phyloP scores from a whole-genome alignment of 2,797 vertebrate species.

The Columba guinea region DNA sequence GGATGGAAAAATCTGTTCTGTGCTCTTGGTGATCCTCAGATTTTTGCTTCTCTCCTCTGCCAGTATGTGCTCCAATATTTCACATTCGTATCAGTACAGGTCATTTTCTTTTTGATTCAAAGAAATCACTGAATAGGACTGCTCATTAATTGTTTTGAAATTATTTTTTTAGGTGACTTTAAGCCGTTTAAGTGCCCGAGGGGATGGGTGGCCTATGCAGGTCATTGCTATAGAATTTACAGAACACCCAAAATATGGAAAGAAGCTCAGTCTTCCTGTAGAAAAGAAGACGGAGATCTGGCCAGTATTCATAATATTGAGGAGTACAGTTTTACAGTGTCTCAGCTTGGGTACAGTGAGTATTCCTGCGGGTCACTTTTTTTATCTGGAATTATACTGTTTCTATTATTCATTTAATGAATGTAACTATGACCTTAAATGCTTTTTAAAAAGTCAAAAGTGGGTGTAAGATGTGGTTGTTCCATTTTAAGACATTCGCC shows the following conservation, averaged over 20 bases:
- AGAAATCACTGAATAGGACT: neutral
- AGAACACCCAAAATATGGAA: slow-evolving; percentile 85
- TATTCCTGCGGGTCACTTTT: neutral
- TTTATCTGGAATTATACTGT: neutral
- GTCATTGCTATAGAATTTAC: slow-evolving; percentile 88
- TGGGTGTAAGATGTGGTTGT: neutral
- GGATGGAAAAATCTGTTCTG: neutral
- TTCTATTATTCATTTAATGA: neutral
- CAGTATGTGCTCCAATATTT: neutral
- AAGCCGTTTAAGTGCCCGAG: slow-evolving; percentile 80
- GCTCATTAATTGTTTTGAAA: neutral
- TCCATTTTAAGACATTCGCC: neutral
- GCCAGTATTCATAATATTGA: slow-evolving; percentile 89
- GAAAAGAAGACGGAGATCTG: slow-evolving; percentile 87
- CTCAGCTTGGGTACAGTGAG: slow-evolving; percentile 91
- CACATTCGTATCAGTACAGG: neutral
- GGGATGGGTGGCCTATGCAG: slow-evolving; percentile 87
- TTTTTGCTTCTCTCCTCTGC: neutral
- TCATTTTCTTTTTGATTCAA: neutral
- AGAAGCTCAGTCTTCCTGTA: slow-evolving; percentile 84
- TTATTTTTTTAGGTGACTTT: slow-evolving; percentile 71
- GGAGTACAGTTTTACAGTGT: slow-evolving; percentile 90
- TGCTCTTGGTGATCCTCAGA: neutral
- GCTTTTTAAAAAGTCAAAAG: neutral
- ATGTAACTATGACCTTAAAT: neutral